phyloP scores from a whole-genome alignment of 2,797 vertebrate genomes.

The Microctenopoma steveboyesi region DNA sequence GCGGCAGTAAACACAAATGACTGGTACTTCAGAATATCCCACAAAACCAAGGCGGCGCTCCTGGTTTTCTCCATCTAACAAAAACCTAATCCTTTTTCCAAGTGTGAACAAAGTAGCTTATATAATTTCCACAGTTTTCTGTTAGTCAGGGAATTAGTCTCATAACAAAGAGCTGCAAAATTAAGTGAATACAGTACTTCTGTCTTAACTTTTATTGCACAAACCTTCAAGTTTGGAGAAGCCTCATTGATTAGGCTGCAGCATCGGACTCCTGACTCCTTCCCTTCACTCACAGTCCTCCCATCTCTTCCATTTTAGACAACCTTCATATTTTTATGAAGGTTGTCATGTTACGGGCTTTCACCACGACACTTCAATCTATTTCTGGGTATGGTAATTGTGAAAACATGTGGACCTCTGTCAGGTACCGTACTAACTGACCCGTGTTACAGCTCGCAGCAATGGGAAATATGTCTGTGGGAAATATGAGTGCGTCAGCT shows the following conservation, averaged over 20 bases:
- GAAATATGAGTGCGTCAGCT: neutral
- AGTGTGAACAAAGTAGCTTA: constrained; percentile 29
- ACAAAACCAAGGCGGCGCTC: neutral
- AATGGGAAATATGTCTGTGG: neutral
- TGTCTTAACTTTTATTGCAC: constrained; percentile 72
- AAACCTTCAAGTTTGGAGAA: constrained; percentile 55
- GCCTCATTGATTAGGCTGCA: constrained; percentile 55
- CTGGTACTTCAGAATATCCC: constrained; percentile 9
- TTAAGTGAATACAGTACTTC: constrained; percentile 41
- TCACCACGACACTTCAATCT: constrained; percentile 24
- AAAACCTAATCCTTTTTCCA: neutral
- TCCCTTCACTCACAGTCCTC: neutral
- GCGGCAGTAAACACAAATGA: constrained; percentile 34
- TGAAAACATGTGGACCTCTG: neutral
- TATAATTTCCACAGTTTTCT: constrained; percentile 4
- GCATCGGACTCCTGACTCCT: constrained; percentile 33
- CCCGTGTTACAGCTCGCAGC: constrained; percentile 5
- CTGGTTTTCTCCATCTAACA: constrained; percentile 14
- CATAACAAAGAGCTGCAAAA: constrained; percentile 38
- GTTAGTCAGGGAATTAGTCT: constrained; percentile 23
- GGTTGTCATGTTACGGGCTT: neutral
- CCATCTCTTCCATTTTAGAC: constrained; percentile 7
- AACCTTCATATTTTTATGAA: neutral
- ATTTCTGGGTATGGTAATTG: constrained; percentile 1
- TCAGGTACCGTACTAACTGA: constrained; percentile 3